Conservation (phyloP, 1,140 invertebrate species). For the Drosophila azteca region DNA sequence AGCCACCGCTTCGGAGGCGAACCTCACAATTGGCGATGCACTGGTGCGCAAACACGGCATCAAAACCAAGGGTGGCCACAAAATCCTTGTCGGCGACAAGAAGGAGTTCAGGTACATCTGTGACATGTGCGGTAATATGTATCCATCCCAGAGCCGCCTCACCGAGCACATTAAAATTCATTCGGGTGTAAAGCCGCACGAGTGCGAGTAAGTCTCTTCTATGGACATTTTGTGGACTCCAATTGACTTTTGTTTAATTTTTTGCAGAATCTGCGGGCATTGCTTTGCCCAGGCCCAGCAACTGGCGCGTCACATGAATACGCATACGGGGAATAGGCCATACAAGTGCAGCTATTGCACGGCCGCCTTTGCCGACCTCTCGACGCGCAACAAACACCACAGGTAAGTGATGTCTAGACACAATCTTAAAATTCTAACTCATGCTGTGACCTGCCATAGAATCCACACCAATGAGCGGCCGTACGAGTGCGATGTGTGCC, state of each 20-base stretch:
- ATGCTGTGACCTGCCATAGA: slow-evolving; percentile 43
- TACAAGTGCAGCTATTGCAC: slow-evolving; percentile 90
- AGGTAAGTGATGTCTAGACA: slow-evolving; percentile 55
- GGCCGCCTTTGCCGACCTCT: slow-evolving; percentile 87
- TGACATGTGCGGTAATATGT: slow-evolving; percentile 81
- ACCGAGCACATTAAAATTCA: slow-evolving; percentile 83
- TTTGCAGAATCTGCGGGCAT: slow-evolving; percentile 71
- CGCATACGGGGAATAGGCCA: slow-evolving; percentile 84
- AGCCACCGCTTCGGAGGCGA: slow-evolving; percentile 35
- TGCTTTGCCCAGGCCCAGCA: slow-evolving; percentile 77
- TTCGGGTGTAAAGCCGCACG: slow-evolving; percentile 76
- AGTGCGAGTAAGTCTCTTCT: slow-evolving; percentile 72
- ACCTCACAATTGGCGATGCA: slow-evolving; percentile 49
- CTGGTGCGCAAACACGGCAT: slow-evolving; percentile 56
- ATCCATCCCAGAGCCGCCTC: slow-evolving; percentile 77
- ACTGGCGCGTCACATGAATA: slow-evolving; percentile 80
- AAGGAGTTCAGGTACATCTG: slow-evolving; percentile 79
- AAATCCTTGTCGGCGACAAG: slow-evolving; percentile 66
- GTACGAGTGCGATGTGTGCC: slow-evolving; percentile 86
- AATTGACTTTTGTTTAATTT: no score
- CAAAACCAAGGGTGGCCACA: slow-evolving; percentile 69
- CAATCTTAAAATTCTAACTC: neutral
- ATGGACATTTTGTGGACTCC: no score
- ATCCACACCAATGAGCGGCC: slow-evolving; percentile 86
- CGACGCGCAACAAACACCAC: slow-evolving; percentile 86